Base-by-base conservation (phyloP, 2,888 invertebrate genomes). In the Tinea trinotella region DNA sequence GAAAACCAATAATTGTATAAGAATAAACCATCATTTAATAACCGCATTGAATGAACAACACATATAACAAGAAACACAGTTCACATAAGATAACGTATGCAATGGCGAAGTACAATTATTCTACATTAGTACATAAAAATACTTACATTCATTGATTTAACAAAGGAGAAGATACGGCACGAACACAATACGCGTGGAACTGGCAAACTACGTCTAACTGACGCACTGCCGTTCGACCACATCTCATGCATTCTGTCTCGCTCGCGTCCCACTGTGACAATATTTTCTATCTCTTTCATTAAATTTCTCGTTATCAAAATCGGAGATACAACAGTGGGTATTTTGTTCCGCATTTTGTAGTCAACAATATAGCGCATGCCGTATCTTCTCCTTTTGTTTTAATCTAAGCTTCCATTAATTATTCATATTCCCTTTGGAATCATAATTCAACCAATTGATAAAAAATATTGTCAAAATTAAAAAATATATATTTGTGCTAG, bases 51-150 rank as follows among this genome's bases (percentile, higher is more conserved):
- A 53, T 24, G 34, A 53, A 53, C 36, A 53, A 30, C 36, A 30
- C 34, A 53, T 53, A 53, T 53, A 35, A 53, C 53, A 53, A 53
- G 10, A 30, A 9, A 53, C 17, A 18, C n/a, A n/a, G n/a, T n/a
- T n/a, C n/a, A 12, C 20, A 52, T 15, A 40, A 9, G 4, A 13
- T 12, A 40, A n/a, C n/a, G n/a, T n/a, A 40, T 40, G 13, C 13
- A 40, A 40, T 13, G 40, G n/a, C 13, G 40, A 40, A 24, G 24
- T 24, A 7, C 40, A 40, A 40, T 40, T 9, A 40, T 7, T 40
- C 4, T 12, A 12, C 40, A 12, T 7, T 12, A 40, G 12, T 40
- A 7, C 40, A 7, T 13, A 7, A n/a, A n/a, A 40, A 40, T 24
- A 7, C 24, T 7, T 24, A 24, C 24, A 24, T n/a, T 7, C 24